Evolutionary conservation across 2,888 invertebrate genomes (phyloP), one percentile per base, ranked within the genome.

Genomic region (Aphidius colemani): DNA sequence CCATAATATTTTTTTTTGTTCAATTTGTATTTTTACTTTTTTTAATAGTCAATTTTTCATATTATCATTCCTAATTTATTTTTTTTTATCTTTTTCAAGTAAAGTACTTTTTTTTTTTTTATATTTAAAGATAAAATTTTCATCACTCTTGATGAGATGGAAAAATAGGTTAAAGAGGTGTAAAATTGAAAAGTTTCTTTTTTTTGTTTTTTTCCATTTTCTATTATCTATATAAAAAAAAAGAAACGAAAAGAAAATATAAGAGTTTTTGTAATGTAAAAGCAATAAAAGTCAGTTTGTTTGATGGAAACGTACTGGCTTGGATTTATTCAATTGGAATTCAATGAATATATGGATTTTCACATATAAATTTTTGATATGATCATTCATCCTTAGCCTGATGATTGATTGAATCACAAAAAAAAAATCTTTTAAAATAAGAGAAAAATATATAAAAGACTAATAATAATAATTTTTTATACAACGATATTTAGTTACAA

Each of bases 281-380:
- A 46, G 63, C 11, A 59, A 59, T 56, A 58, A 60, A 18, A 18
- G 13, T 18, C 13, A 18, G 13, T 18, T 18, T 18, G 13, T 18
- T 18, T 18, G 13, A 18, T 18, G 13, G 13, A 18, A 18, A 18
- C 13, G 13, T 18, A 18, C 13, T 18, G 13, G 13, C 13, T 18
- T 18, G 13, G 13, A 18, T 40, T 43, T 59, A 64, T 64, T 64
- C 59, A 60, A 64, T 59, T 56, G 64, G 50, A 40, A 59, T 59
- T 64, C 64, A 43, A 64, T 64, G 55, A 59, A 64, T 60, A 55
- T 55, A 60, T 60, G 50, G 50, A 48, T 59, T 63, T 43, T 44
- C 13, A 18, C 13, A 18, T 18, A 18, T 18, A 18, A 18, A 18
- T 18, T 18, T 18, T 18, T 18, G 13, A 18, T 18, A 18, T 18